A percentile compares a stretch with the other conserved stretches of the same genome.
Evolutionary conservation across 1,140 invertebrate genomes (phyloP).

Genomic region (Heliconius hewitsoni): DNA sequence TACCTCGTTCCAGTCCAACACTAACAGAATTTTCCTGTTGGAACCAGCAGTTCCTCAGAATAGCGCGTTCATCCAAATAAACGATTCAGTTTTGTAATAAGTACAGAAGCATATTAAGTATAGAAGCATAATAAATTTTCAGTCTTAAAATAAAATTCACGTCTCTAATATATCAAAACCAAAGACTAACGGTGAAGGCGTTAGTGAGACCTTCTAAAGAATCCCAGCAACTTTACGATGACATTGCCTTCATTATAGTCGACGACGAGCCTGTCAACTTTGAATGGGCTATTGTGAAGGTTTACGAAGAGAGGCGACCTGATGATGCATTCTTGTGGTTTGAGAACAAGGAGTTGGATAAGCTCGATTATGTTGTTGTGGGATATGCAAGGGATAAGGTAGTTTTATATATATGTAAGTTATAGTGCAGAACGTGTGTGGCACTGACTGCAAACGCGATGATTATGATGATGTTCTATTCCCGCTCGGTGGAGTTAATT

Average conservation of each 20-base stretch:
- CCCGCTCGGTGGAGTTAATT: too few species aligned
- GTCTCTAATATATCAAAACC: slow-evolving; percentile 47
- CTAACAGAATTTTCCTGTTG: too few species aligned
- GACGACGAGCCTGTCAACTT: slow-evolving; percentile 23
- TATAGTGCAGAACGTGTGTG: too few species aligned
- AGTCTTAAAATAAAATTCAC: slow-evolving; percentile 57
- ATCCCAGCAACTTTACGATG: slow-evolving; percentile 55
- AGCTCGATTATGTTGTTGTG: slow-evolving; percentile 47
- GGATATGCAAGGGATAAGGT: slow-evolving; percentile 57
- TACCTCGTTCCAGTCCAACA: too few species aligned
- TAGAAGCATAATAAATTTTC: slow-evolving; percentile 15
- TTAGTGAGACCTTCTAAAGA: slow-evolving; percentile 51
- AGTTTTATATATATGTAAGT: background rate
- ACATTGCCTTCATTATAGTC: slow-evolving; percentile 59
- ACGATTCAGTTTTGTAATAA: too few species aligned
- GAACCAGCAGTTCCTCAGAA: too few species aligned
- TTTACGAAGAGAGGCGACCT: slow-evolving; percentile 48
- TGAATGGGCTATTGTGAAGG: slow-evolving; percentile 34
- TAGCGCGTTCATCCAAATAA: too few species aligned
- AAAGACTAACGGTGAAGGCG: slow-evolving; percentile 39
- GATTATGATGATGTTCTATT: too few species aligned
- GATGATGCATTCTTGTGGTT: slow-evolving; percentile 56
- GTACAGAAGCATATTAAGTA: too few species aligned
- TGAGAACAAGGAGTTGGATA: slow-evolving; percentile 34
- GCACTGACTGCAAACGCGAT: too few species aligned